phyloP scores from a whole-genome alignment of 2,113 vertebrate genomes.

The Petrocephalus microphthalmus region DNA sequence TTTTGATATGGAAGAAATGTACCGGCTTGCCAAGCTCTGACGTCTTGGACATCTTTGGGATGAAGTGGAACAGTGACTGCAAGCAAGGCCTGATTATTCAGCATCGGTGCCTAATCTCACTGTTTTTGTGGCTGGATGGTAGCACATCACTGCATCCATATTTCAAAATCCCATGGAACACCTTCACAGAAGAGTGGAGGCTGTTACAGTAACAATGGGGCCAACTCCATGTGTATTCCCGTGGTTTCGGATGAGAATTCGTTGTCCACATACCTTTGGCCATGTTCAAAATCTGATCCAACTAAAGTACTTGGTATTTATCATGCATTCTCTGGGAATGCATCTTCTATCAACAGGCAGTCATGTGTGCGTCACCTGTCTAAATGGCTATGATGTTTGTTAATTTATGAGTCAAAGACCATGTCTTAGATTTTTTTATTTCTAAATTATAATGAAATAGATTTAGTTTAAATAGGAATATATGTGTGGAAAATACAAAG shows the following conservation, averaged over 20 bases:
- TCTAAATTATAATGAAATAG: constrained; percentile 17
- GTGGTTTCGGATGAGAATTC: background rate
- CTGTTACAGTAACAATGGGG: background rate
- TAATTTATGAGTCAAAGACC: constrained; percentile 24
- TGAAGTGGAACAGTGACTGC: background rate
- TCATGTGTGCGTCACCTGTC: background rate
- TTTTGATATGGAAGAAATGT: background rate
- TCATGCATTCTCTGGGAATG: background rate
- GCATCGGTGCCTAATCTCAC: background rate
- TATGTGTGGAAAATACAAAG: constrained; percentile 10
- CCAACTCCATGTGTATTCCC: background rate
- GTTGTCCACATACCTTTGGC: background rate
- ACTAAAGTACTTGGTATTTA: constrained; percentile 47
- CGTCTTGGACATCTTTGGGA: background rate
- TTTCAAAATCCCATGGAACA: background rate
- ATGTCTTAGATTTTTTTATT: constrained; percentile 15
- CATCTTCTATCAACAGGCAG: background rate
- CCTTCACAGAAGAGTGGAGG: background rate
- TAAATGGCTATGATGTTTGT: constrained; percentile 18
- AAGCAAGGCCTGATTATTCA: background rate
- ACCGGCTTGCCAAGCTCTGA: background rate
- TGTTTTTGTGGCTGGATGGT: background rate
- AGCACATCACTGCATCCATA: background rate
- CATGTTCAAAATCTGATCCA: constrained; percentile 18
- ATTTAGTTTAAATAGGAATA: constrained; percentile 9